Conservation (phyloP, 2,797 vertebrate species). For the Enteromius thamalakanensis region DNA sequence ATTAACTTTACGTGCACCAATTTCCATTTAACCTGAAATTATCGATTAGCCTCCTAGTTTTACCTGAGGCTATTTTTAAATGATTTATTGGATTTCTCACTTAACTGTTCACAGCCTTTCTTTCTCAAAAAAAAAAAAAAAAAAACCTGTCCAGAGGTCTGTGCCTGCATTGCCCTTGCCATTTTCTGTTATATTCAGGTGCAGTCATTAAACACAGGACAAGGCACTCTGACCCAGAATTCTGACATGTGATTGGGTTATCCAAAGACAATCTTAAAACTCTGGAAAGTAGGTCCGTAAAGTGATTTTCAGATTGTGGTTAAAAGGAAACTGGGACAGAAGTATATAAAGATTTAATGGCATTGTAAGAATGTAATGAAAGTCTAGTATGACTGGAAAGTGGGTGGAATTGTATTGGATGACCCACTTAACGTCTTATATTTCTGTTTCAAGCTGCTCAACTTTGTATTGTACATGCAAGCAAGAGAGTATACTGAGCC, state of each 20-base stretch:
- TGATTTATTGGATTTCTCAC: background rate
- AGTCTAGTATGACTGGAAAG: conserved; percentile 12
- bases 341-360: conserved; percentile 21
- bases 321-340: conserved; percentile 27
- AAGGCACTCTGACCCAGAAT: conserved; percentile 28
- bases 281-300: background rate
- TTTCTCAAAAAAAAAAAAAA: background rate
- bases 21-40: background rate
- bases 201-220: conserved; percentile 9
- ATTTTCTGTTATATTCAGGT: conserved; percentile 3
- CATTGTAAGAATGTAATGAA: conserved; percentile 2
- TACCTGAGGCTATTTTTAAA: background rate
- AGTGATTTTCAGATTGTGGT: conserved; percentile 3
- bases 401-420: conserved; percentile 29
- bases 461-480: background rate
- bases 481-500: background rate
- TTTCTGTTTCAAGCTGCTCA: conserved; percentile 13
- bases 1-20: background rate
- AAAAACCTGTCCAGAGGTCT: too few species aligned
- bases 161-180: background rate
- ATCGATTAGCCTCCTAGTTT: background rate
- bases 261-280: conserved; percentile 22
- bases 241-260: conserved; percentile 30
- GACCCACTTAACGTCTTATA: conserved; percentile 27
- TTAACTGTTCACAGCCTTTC: too few species aligned